These are phyloP conservation scores for Mamestra brassicae DNA, from an alignment of 2,888 invertebrate genomes.

Conservation along the genomic window DNA sequence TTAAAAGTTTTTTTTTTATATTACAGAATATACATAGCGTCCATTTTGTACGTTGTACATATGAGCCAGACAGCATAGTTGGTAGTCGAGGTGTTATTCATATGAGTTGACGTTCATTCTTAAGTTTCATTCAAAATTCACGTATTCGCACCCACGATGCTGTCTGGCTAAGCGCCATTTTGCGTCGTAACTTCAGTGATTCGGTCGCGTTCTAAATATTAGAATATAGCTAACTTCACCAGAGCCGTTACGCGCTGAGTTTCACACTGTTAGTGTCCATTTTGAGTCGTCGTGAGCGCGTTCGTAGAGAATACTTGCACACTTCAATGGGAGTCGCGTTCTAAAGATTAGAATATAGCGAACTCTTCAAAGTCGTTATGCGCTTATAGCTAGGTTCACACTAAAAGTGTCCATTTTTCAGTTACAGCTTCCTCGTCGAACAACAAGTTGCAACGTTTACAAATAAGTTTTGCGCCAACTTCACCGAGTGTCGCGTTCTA, in stretches of 20 bases:
- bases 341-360: slow-evolving; percentile 35
- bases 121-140: not conserved
- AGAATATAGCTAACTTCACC: slow-evolving; percentile 7
- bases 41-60: not conserved
- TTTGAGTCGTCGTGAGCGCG: not conserved
- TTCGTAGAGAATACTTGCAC: too few relatives aligned
- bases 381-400: not conserved
- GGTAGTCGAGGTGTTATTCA: not conserved
- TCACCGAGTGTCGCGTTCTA: slow-evolving; percentile 16
- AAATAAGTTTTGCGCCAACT: not conserved
- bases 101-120: not conserved
- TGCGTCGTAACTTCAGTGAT: not conserved
- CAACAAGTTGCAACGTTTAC: too few relatives aligned
- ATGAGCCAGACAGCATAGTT: not conserved
- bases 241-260: not conserved
- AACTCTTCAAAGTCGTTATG: not conserved
- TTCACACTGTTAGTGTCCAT: not conserved
- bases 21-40: not conserved
- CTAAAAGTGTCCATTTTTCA: not conserved
- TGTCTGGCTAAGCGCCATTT: not conserved
- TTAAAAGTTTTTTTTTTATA: not conserved
- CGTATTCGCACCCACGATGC: not conserved
- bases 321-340: slow-evolving; percentile 2
- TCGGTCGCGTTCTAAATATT: slow-evolving; percentile 25
- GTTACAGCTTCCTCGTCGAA: too few relatives aligned